Evolutionary conservation across 1,140 invertebrate species (phyloP), one percentile per base, ranked within the genome.

Genomic region (Hycleus phaleratus): DNA sequence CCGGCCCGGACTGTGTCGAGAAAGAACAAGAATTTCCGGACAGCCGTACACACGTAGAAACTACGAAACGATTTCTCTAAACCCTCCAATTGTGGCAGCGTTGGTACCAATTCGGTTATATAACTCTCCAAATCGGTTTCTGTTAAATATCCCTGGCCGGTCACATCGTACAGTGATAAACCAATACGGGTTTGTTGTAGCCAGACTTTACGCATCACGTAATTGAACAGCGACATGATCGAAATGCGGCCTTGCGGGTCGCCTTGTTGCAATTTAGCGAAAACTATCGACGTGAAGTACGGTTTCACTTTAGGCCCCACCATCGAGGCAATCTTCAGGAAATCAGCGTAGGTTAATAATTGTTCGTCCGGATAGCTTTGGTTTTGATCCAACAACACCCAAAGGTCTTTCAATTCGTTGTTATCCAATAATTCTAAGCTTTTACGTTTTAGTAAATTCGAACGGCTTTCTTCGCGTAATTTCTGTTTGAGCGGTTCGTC

Each of bases 1-100:
- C 92, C 91, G 0, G 90, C 92, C 66, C 88, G 79, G 46, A 95
- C 72, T 0, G 90, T 90, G 77, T 98, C 95, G 2, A 98, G 74
- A 68, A 97, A 98, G 74, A 98, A 98, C 61, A 97, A 84, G 73
- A 98, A 97, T 70, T 96, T 97, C 60, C 94, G 81, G 0, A 94
- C 92, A 12, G 92, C 93, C 7, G 94, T 96, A 73, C 94, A 97
- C 1, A 96, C 87, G 72, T 98, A 98, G 78, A 98, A 98, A 8
- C 87, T 92, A 68, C 95, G 91, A 73, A 97, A 97, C 0, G 92
- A 93, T 49, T 91, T 89, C 72, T 96, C 91, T 32, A 98, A 73
- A 0, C 90, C 89, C 71, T 95, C 87, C 0, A 97, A 75, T 62
- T 95, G 91, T 2, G 89, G 85, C 51, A 97, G 71, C 8, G 93